Evolutionary conservation across 2,888 invertebrate species (phyloP), one percentile per base, ranked within the genome.

Genomic region (Gisinianus flammeolus): DNA sequence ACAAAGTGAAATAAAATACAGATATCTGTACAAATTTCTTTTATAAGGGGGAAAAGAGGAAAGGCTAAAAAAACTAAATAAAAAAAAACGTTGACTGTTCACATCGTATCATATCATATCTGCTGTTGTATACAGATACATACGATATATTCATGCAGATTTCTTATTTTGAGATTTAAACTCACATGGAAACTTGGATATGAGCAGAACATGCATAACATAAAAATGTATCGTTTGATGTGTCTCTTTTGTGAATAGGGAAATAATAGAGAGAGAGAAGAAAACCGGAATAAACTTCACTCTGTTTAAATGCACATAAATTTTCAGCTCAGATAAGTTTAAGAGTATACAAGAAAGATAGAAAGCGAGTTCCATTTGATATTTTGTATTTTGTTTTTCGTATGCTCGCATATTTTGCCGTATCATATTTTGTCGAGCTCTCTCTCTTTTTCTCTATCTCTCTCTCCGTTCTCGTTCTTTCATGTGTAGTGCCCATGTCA

Each of bases 251-350:
- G 44, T 12, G 8, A 44, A 44, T 16, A 44, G 19, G 19, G 44
- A 6, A 44, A 44, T 12, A 6, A 6, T 44, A 28, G 28, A 66
- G 28, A 66, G 66, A 30, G 64, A 28, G 28, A 26, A 64, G 26
- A 66, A 56, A 71, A 71, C 54, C 56, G 71, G 71, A 71, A 71
- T 71, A 71, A 71, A 71, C 56, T 54, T 26, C 4, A n/a, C 56
- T 19, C 56, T 30, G 56, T 71, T 69, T 71, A 71, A 71, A 71
- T 71, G 71, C 71, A 71, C 71, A 71, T 71, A 71, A 71, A 71
- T 71, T 71, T 71, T 71, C 71, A 71, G 71, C 71, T 22, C 31
- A 71, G 71, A 71, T 71, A 71, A 71, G 71, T 54, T 71, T 69
- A 16, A 8, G 5, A n/a, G 22, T n/a, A 22, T 58, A 22, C 22